phyloP scores from a whole-genome alignment of 2,888 invertebrate genomes.

The Elmis aenea region DNA sequence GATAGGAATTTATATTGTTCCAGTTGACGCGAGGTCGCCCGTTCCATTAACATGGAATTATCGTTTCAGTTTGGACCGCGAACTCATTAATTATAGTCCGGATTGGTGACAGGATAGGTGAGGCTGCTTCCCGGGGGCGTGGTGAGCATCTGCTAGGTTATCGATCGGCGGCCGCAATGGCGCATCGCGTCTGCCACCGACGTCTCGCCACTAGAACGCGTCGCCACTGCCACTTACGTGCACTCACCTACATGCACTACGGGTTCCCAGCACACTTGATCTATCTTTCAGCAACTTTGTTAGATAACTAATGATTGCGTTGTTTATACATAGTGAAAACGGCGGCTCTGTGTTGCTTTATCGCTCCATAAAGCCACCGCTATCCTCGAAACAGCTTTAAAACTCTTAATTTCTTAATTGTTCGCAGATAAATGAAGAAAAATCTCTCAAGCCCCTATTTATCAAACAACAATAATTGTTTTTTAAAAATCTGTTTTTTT shows the following conservation, averaged over 20 bases:
- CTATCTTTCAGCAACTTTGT: slow-evolving; percentile 16
- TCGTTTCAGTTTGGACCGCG: slow-evolving; percentile 48
- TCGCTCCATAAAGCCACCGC: too few species aligned
- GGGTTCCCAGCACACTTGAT: slow-evolving; percentile 12
- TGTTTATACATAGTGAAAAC: too few species aligned
- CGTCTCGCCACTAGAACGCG: slow-evolving; percentile 14
- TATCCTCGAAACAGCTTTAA: too few species aligned
- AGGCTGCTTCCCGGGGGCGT: slow-evolving; percentile 25
- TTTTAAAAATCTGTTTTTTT: too few species aligned
- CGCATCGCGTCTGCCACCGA: slow-evolving; percentile 21
- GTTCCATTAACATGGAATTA: slow-evolving; percentile 52
- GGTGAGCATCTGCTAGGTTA: slow-evolving; percentile 25
- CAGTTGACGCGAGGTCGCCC: slow-evolving; percentile 41
- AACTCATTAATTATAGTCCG: slow-evolving; percentile 42
- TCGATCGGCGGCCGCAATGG: slow-evolving; percentile 24
- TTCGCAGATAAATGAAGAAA: too few species aligned
- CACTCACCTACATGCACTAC: slow-evolving; percentile 12
- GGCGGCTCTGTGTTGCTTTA: too few species aligned
- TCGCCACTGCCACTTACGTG: slow-evolving; percentile 13
- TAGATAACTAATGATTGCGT: too few species aligned
- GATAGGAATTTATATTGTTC: slow-evolving; percentile 15
- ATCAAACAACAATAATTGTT: too few species aligned
- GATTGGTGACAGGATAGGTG: slow-evolving; percentile 35
- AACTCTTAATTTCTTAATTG: too few species aligned
- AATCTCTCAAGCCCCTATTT: too few species aligned